Evolutionary conservation across 1,140 invertebrate genomes (phyloP).

Genomic region (Drosophila bocqueti): DNA sequence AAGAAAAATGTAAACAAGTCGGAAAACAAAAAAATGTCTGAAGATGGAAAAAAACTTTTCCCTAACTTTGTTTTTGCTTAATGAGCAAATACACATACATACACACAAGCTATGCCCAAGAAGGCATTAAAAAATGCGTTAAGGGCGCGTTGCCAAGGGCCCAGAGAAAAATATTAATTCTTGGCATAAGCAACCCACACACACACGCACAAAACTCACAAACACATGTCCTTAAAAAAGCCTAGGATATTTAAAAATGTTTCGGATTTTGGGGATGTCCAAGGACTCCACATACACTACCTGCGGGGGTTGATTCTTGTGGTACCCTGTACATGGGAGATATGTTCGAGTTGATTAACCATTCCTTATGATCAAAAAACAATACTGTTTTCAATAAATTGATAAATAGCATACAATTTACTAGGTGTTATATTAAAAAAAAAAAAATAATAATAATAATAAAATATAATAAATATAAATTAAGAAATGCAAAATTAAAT

Average conservation of each 20-base stretch:
- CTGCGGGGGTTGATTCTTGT: constrained; percentile 63
- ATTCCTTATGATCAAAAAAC: background rate
- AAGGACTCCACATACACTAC: constrained; percentile 52
- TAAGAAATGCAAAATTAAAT: background rate
- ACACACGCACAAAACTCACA: constrained; percentile 25
- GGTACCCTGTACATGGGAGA: constrained; percentile 16
- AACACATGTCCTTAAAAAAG: constrained; percentile 11
- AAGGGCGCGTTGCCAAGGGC: constrained; percentile 73
- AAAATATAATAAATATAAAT: background rate
- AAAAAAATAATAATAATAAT: background rate
- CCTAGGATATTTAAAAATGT: constrained; percentile 43
- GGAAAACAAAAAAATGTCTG: constrained; percentile 77
- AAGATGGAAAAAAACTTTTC: constrained; percentile 76
- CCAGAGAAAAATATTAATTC: constrained; percentile 78
- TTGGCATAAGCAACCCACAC: constrained; percentile 48
- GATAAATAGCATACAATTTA: no score
- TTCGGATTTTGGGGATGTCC: constrained; percentile 47
- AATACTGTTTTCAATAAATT: background rate
- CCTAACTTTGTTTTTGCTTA: constrained; percentile 82
- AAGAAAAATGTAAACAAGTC: constrained; percentile 59
- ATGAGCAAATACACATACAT: constrained; percentile 77
- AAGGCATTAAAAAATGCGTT: constrained; percentile 78
- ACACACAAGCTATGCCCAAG: constrained; percentile 23
- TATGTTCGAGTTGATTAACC: background rate
- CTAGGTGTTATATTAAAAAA: no score